Base-by-base conservation (phyloP, 2,113 vertebrate species). In the Rhombomys opimus region DNA sequence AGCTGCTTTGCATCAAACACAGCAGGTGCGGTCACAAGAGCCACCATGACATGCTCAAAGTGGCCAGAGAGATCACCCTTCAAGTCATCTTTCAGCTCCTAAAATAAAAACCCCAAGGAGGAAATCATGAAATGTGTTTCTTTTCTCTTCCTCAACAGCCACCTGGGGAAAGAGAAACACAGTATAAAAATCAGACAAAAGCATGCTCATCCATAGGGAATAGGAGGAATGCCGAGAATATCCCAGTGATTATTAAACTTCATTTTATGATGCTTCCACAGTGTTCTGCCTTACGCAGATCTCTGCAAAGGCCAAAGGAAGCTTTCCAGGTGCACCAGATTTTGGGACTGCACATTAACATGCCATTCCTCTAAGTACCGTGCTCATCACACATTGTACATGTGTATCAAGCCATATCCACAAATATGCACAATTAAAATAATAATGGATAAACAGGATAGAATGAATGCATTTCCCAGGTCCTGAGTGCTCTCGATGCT, bases 11-110 rank as follows among this genome's bases (percentile, higher is more conserved):
- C 99, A 98, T 99, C 99, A 73, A 98, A 99, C 72, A 98, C 81
- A 32, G 97, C 98, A 0, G 99, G 98, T 22, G 98, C 98, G 0
- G 97, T 98, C 50, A 99, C 97, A 12, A 99, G 98, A 65, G 98
- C 99, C 10, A 99, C 98, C 82, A 99, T 97, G 92, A 99, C 15
- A 18, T 98, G 96, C 96, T 99, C 98, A 90, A 99, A 99, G 90
- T 99, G 97, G 85, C 99, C 99, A 1, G 98, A 99, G 61, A 99
- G 99, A 93, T 99, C 99, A 1, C 99, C 98, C 96, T 99, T 97
- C 97, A 99, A 97, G 90, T 99, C 99, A 94, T 98, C 99, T 65
- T 98, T 98, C 85, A 99, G 97, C 77, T 97, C 96, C 99, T 99
- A 90, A 91, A 93, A 95, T 32, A 67, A 93, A 81, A 90, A 63